Percentiles rank a stretch among this genome's conserved stretches.
Conservation (phyloP, 1,140 invertebrate species). For the Planococcus citri region DNA sequence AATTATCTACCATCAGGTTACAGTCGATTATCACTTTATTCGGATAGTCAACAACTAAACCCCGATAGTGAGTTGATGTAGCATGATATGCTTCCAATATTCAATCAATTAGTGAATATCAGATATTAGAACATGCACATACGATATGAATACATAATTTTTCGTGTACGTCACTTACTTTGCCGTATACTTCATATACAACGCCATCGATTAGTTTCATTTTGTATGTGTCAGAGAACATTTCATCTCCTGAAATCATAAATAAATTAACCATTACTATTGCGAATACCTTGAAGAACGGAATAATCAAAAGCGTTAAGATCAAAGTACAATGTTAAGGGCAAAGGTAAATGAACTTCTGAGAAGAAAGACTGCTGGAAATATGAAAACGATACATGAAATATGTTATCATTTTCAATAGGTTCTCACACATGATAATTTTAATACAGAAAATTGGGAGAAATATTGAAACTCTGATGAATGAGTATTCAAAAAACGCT, state of each 20-base stretch:
- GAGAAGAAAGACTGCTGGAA: background rate
- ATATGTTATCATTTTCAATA: no score
- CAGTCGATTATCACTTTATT: background rate
- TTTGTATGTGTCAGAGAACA: constrained; percentile 96
- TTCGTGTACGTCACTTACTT: constrained; percentile 39
- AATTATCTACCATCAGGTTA: background rate
- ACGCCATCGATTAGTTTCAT: constrained; percentile 86
- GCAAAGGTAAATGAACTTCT: background rate
- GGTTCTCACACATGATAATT: no score
- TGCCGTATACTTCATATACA: constrained; percentile 89
- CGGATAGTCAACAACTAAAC: background rate
- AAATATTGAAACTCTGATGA: no score
- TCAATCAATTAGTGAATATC: background rate
- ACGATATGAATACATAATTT: background rate
- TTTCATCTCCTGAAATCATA: constrained; percentile 76
- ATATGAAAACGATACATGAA: no score
- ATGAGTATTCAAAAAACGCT: background rate
- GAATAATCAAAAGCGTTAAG: background rate
- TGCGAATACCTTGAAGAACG: background rate
- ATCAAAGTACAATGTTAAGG: background rate
- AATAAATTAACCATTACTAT: constrained; percentile 25
- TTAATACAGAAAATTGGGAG: no score
- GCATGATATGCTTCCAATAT: constrained; percentile 14
- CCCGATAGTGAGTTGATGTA: background rate
- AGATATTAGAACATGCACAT: constrained; percentile 14